A percentile compares a stretch with the other conserved stretches of the same genome.
Evolutionary conservation across 2,797 vertebrate genomes (phyloP).

Genomic region (Petrocephalus schoutedeni): DNA sequence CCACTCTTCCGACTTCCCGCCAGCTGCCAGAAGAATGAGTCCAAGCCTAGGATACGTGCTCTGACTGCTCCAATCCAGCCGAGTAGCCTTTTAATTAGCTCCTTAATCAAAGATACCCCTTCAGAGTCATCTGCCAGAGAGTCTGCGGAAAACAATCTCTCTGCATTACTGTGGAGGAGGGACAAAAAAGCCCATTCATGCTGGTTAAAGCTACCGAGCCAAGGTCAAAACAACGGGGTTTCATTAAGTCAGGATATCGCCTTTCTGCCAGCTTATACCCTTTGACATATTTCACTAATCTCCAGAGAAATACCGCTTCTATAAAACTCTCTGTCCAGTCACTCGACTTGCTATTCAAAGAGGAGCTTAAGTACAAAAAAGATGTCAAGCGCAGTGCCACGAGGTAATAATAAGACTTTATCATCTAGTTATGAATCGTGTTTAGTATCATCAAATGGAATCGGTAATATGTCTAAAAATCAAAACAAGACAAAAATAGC

Average conservation of each 20-base stretch:
- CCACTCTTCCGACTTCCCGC: background rate
- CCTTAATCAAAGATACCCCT: constrained; percentile 7
- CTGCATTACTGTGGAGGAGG: background rate
- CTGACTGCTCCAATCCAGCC: background rate
- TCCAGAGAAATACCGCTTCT: background rate
- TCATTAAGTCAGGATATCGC: background rate
- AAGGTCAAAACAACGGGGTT: background rate
- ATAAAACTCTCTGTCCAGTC: background rate
- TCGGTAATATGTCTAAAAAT: background rate
- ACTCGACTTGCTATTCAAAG: background rate
- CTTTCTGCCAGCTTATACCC: background rate
- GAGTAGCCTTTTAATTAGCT: constrained; percentile 7
- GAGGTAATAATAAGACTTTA: background rate
- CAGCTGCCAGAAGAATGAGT: background rate
- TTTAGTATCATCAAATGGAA: background rate
- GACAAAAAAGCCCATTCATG: background rate
- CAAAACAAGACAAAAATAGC: background rate
- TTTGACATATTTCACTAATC: background rate
- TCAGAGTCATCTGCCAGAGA: background rate
- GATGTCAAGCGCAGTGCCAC: background rate
- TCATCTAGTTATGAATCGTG: background rate
- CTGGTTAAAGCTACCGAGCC: background rate
- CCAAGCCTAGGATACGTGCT: background rate
- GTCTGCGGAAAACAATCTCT: background rate
- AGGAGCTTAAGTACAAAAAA: background rate